Percentiles rank a stretch among this genome's conserved stretches.
phyloP scores from a whole-genome alignment of 2,113 vertebrate species.

The Lampris incognitus region DNA sequence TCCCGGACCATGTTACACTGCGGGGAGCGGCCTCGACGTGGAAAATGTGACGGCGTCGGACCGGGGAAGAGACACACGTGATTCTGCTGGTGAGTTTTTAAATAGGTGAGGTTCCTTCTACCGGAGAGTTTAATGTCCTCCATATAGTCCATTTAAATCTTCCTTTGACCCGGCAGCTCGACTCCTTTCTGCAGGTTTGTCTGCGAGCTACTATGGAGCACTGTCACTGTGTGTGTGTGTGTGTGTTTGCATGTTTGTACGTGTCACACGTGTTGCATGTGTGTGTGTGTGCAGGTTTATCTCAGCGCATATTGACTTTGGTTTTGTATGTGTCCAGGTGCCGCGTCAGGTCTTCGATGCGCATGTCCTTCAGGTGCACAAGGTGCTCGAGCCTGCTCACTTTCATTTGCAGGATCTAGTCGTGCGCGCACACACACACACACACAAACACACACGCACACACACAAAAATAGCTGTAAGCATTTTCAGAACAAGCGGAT shows the following conservation, averaged over 20 bases:
- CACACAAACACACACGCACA: constrained; percentile 19
- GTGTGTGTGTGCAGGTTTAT: not conserved
- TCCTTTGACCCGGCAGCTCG: not conserved
- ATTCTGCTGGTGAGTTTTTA: not conserved
- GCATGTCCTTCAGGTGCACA: constrained; percentile 81
- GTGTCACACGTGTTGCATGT: not conserved
- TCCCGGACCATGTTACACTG: not conserved
- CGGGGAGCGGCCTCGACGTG: not conserved
- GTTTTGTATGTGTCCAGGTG: constrained; percentile 70
- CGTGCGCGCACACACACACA: constrained; percentile 29
- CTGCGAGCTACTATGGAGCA: not conserved
- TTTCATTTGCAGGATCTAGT: constrained; percentile 85
- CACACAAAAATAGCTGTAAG: constrained; percentile 1
- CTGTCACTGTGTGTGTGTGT: not conserved
- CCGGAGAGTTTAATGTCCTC: not conserved
- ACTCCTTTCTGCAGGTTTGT: not conserved
- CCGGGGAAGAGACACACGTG: not conserved
- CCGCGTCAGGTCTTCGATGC: constrained; percentile 73
- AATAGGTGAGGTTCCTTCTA: not conserved
- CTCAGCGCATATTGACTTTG: constrained; percentile 45
- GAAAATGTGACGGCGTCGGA: not conserved
- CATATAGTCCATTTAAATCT: not conserved
- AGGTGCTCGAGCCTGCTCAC: constrained; percentile 81
- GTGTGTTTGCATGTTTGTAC: not conserved
- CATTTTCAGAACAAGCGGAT: not conserved